Evolutionary conservation across 1,140 invertebrate genomes (phyloP).

Genomic region (Schlechtendalia chinensis): DNA sequence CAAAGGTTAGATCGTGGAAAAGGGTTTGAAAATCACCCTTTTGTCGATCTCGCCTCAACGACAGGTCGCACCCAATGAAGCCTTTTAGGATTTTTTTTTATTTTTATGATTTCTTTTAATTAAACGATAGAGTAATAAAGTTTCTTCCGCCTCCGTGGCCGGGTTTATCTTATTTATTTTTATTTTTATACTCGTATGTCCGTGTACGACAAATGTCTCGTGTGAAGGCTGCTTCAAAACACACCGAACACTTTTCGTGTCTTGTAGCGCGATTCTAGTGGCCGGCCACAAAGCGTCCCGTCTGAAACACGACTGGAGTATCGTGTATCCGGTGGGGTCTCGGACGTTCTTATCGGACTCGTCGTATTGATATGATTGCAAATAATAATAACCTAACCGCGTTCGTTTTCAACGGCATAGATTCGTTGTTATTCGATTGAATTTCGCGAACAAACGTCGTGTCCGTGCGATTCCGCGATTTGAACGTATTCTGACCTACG

Average conservation of each 20-base stretch:
- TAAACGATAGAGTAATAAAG: not conserved
- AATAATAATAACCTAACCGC: no score
- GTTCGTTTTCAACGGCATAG: no score
- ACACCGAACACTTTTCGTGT: not conserved
- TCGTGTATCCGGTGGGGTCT: no score
- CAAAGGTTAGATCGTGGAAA: not conserved
- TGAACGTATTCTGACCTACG: no score
- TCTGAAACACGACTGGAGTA: no score
- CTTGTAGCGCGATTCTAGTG: not conserved
- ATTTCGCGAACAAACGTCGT: no score
- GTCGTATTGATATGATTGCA: no score
- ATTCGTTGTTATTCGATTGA: no score
- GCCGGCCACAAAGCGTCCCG: slow-evolving; percentile 1
- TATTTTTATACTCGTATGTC: not conserved
- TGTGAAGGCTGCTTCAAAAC: not conserved
- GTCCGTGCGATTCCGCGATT: no score
- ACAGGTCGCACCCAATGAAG: not conserved
- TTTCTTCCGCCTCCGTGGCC: not conserved
- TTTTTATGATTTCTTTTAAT: not conserved
- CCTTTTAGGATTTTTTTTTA: not conserved
- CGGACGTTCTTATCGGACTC: no score
- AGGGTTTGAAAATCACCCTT: not conserved
- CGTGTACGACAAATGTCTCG: not conserved
- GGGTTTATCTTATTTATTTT: no score
- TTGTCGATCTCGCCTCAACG: not conserved